Base-by-base conservation (phyloP, 2,888 invertebrate genomes). In the Eudemis profundana region DNA sequence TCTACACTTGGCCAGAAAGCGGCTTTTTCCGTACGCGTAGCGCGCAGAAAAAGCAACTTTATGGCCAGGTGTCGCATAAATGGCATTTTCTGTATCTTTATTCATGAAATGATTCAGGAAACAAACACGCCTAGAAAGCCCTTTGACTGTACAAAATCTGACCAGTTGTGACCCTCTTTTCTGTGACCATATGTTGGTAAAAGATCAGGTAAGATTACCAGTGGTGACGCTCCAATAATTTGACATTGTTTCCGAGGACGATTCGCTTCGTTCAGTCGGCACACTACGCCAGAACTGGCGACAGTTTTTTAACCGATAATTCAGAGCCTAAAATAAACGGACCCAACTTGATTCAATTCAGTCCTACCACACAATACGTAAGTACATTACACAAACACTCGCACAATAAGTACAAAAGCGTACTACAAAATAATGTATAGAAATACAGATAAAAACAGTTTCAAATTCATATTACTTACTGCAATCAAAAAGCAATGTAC, bases 351-450 rank as follows among this genome's bases (percentile, higher is more conserved):
- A 36, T 17, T 51, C 44, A 27, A 27, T n/a, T 14, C 38, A 46
- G 29, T 8, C 49, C 36, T 49, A 54, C 54, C 61, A 66, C 61
- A 49, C 36, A 47, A 53, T 74, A 77, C 74, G 74, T 80, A 83
- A 79, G 77, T 79, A 82, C 80, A 77, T 74, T 73, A 76, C 59
- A 76, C 77, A 79, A 65, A 72, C 77, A 79, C 75, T 71, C 84
- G 81, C 85, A 83, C 78, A 79, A 64, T 87, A 89, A 88, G 87
- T 89, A 89, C 87, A 85, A 84, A 83, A 83, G 84, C 84, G 81
- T 81, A 85, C 81, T 72, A 77, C 72, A 76, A 71, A n/a, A 67
- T 64, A 57, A 74, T 75, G 69, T 69, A 71, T 66, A 68, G 69
- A 70, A 71, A 70, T 72, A 77, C 83, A 86, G 86, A 89, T 89